A percentile compares a stretch with the other conserved stretches of the same genome.
Evolutionary conservation across 2,888 invertebrate species (phyloP).

Genomic region (Allophyes oxyacanthae): DNA sequence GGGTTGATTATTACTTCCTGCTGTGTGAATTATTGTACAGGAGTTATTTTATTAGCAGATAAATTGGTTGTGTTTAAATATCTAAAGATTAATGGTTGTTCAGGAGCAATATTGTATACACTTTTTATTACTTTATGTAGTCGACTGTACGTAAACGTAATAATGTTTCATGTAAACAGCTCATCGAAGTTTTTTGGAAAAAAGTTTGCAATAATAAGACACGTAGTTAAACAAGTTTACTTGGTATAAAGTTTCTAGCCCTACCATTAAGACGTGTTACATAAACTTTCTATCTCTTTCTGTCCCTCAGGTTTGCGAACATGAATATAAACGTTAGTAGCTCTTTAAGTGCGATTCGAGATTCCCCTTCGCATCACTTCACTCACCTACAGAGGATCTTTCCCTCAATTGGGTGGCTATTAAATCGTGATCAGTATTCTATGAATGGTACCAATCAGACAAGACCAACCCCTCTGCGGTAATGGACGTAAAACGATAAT

Average conservation of each 20-base stretch:
- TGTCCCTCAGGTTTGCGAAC: constrained; percentile 9
- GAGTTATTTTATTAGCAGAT: constrained; percentile 1
- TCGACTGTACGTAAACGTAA: not conserved
- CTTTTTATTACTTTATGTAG: constrained; percentile 17
- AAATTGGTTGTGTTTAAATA: too few relatives aligned
- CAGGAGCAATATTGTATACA: not conserved
- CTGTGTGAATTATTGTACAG: constrained; percentile 7
- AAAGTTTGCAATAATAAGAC: constrained; percentile 33
- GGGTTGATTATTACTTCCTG: constrained; percentile 28
- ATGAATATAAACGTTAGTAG: constrained; percentile 38
- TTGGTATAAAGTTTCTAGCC: constrained; percentile 20
- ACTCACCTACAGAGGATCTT: constrained; percentile 41
- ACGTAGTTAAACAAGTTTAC: constrained; percentile 28
- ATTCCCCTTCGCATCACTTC: constrained; percentile 28
- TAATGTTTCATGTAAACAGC: constrained; percentile 16
- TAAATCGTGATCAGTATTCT: constrained; percentile 56
- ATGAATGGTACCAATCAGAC: constrained; percentile 57
- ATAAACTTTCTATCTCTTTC: constrained; percentile 12
- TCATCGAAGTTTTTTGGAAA: constrained; percentile 20
- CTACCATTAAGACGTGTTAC: constrained; percentile 30
- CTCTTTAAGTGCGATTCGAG: constrained; percentile 33
- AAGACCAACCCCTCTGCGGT: constrained; percentile 40
- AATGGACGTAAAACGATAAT: constrained; percentile 57
- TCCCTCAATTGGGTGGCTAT: constrained; percentile 45
- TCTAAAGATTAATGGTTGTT: not conserved